Evolutionary conservation across 2,113 vertebrate species (phyloP), one percentile per base, ranked within the genome.

Genomic region (Fregata magnificens): DNA sequence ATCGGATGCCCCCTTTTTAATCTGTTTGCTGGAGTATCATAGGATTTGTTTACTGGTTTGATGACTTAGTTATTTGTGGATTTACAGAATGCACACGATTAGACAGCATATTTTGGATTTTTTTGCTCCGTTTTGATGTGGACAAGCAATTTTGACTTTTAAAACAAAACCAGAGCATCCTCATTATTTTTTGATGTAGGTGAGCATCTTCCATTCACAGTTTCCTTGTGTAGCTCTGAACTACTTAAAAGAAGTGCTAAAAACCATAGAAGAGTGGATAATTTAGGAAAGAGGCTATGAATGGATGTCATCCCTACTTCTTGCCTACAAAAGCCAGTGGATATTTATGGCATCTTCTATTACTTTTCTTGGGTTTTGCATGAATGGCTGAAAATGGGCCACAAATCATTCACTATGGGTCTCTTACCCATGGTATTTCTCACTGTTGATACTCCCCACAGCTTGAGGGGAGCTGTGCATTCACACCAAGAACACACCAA

Each of bases 41-140:
- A 79, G 61, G 82, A 93, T 96, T 93, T 94, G 88, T 71, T 93
- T 65, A 53, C 77, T 70, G 49, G 58, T 93, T 94, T 95, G 87
- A 89, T 82, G 74, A 91, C 63, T 96, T 77, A 45, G 66, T 83
- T 90, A 66, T 71, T 82, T 73, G 25, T 70, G 62, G 49, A 53
- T 94, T 95, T 96, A 76, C 61, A 95, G 83, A 93, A 11, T 84
- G 73, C 66, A 80, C 26, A 47, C 52, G 69, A 93, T 95, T 91
- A 95, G 50, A 62, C 52, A 85, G 81, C 58, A 36, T 28, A 85
- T 82, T 80, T 83, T 19, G 3, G 24, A 34, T n/a, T 81, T 85
- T 65, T 70, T 67, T 20, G 0, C 32, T 90, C 56, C 1, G 3
- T 65, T 95, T 94, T 40, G 36, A 55, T 24, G 44, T 16, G 47